Evolutionary conservation across 2,888 invertebrate genomes (phyloP).

Genomic region (Drosophila subsilvestris): DNA sequence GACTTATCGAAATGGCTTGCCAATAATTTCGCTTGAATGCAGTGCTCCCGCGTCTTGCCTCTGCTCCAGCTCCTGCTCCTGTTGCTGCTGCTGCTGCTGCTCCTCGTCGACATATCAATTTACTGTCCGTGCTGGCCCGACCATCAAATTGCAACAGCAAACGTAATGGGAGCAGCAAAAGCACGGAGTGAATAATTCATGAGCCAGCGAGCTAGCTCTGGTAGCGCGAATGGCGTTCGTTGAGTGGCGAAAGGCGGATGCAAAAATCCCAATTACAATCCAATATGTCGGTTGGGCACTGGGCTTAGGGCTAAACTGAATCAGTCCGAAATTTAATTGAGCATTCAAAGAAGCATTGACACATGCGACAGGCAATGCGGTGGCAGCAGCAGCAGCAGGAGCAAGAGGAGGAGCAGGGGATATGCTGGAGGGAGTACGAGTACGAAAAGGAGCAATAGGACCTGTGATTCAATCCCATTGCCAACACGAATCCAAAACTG

Average conservation of each 20-base stretch:
- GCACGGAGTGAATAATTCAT: conserved; percentile 53
- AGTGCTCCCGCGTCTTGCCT: background rate
- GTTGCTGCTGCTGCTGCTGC: background rate
- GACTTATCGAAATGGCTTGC: conserved; percentile 60
- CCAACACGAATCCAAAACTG: conserved; percentile 47
- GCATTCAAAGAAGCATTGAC: conserved; percentile 77
- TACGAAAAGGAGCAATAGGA: conserved; percentile 1
- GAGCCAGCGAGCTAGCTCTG: conserved; percentile 14
- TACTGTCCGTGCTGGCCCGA: background rate
- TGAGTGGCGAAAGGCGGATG: conserved; percentile 54
- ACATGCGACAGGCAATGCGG: conserved; percentile 55
- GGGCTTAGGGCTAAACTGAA: conserved; percentile 39
- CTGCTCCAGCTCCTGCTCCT: too few relatives aligned
- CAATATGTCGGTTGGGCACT: conserved; percentile 55
- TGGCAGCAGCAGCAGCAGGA: conserved; percentile 17
- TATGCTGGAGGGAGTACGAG: too few relatives aligned
- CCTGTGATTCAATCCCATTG: conserved; percentile 40
- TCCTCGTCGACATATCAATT: conserved; percentile 32
- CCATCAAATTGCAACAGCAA: conserved; percentile 12
- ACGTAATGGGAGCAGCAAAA: background rate
- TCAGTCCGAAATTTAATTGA: conserved; percentile 80
- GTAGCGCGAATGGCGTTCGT: too few relatives aligned
- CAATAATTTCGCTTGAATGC: conserved; percentile 57
- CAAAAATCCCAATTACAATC: conserved; percentile 76
- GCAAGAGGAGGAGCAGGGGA: conserved; percentile 17